These are phyloP conservation scores for Forbesichthys agassizii DNA, from an alignment of 2,113 vertebrate species.

Conservation along the genomic window DNA sequence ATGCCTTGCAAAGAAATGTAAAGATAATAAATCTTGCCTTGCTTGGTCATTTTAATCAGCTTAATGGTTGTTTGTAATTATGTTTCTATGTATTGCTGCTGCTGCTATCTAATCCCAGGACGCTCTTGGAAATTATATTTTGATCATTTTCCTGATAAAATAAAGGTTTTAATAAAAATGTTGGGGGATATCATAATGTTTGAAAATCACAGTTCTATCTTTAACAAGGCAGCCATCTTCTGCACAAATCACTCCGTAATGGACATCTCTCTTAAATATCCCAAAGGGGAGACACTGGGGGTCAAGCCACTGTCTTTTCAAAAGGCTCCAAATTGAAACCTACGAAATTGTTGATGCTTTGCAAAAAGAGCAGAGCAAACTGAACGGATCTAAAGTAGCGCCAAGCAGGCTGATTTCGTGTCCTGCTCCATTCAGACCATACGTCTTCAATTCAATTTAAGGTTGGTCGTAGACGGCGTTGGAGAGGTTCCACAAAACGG, in stretches of 20 bases:
- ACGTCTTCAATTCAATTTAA: background rate
- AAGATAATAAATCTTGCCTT: no score
- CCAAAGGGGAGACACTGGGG: background rate
- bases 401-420: background rate
- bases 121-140: no score
- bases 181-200: no score
- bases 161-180: no score
- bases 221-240: background rate
- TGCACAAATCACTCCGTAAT: no score
- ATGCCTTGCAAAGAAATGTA: no score
- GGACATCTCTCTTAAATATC: background rate
- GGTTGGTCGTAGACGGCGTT: slow-evolving; percentile 5
- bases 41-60: no score
- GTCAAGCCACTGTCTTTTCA: background rate
- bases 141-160: no score
- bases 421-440: background rate
- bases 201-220: background rate
- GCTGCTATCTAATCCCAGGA: no score
- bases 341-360: background rate
- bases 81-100: no score
- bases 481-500: background rate
- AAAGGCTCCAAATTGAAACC: background rate
- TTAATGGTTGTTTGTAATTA: no score
- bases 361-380: background rate
- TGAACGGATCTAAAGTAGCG: background rate